Percentiles rank a stretch among this genome's conserved stretches.
Conservation (phyloP, 2,113 vertebrate genomes). For the Cynopterus brachyotis region DNA sequence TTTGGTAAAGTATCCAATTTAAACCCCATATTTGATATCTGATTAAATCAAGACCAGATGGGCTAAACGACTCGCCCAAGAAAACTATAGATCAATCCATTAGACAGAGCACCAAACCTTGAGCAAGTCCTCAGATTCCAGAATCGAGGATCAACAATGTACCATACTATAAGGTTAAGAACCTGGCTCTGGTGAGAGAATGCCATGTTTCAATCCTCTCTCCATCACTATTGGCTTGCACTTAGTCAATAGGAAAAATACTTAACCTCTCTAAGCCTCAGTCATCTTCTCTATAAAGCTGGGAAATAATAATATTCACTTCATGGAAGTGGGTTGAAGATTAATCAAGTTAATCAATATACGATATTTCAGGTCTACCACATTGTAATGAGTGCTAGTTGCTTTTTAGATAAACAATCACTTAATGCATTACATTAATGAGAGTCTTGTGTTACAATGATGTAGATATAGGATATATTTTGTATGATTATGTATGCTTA, state of each 20-base stretch:
- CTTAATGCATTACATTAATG: neutral
- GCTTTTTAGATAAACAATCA: neutral
- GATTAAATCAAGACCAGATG: neutral
- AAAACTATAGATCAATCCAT: neutral
- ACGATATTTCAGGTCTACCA: neutral
- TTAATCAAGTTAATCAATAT: neutral
- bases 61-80: no score
- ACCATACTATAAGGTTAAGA: no score
- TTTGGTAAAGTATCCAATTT: neutral
- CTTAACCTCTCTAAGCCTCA: neutral
- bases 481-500: neutral
- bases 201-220: fast-evolving
- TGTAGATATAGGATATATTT: neutral
- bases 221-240: neutral
- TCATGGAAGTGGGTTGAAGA: neutral
- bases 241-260: neutral
- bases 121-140: neutral
- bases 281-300: neutral
- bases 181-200: fast-evolving
- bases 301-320: neutral
- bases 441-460: neutral
- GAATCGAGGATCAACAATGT: neutral
- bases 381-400: neutral
- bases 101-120: neutral
- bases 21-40: neutral